Evolutionary conservation across 2,888 invertebrate species (phyloP), one percentile per base, ranked within the genome.

Genomic region (Pocota personata): DNA sequence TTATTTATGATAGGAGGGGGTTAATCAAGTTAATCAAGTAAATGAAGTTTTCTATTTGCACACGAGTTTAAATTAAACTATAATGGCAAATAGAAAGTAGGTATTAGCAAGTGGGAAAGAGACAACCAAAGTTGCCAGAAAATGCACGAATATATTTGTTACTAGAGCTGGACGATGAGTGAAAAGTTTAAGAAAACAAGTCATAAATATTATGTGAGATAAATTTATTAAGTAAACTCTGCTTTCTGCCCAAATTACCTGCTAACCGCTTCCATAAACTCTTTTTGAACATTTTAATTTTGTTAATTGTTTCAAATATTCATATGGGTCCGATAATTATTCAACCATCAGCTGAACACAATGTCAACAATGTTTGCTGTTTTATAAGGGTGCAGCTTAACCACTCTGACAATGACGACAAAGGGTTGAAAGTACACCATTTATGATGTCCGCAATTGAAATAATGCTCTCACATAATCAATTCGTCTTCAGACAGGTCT

Each of bases 271-370:
- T 21, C 46, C 30, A 64, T 21, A 64, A 75, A 52, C 60, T 69
- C 50, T 60, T 77, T 35, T 43, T 69, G 32, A 35, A 48, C 43
- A n/a, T 37, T 72, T 75, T 58, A 75, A 80, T 80, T 75, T 60
- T 21, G 62, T 55, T 80, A 69, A 80, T 80, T 67, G 75, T 52
- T 62, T 80, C n/a, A 55, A 80, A 80, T 75, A 80, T 75, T 80
- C 75, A 80, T 67, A n/a, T 40, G 48, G 60, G 52, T 6, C 30
- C 12, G n/a, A 32, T 67, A 52, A 75, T 73, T 66, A 75, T 19
- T 35, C 52, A 43, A 43, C 48, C 43, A 30, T 6, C 32, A 48
- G 10, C 14, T 3, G n/a, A 12, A 62, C 69, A 30, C 10, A 50
- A 32, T 19, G 30, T 24, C 48, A 27, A 55, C 37, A 52, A 50